Percentiles rank a stretch among this genome's conserved stretches.
These are phyloP conservation scores for Apotomis turbidana DNA, from an alignment of 2,888 invertebrate genomes.

Conservation along the genomic window DNA sequence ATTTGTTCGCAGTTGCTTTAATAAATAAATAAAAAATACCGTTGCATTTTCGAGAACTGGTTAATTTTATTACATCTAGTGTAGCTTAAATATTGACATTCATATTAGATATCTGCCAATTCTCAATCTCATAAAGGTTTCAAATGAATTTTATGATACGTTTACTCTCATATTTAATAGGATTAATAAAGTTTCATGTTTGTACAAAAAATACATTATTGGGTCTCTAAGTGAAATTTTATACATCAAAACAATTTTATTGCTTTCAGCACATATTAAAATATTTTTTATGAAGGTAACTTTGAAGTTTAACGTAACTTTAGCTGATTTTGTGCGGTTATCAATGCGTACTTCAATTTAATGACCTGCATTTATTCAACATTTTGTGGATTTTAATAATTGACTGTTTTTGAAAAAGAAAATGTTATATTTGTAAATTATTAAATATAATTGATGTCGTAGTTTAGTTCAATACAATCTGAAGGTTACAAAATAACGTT, in stretches of 20 bases:
- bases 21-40: too few relatives aligned
- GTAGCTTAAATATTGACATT: not conserved
- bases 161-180: not conserved
- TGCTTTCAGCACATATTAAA: not conserved
- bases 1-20: too few relatives aligned
- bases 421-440: too few relatives aligned
- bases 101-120: not conserved
- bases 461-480: too few relatives aligned
- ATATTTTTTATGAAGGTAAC: not conserved
- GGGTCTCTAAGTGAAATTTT: not conserved
- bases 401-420: not conserved
- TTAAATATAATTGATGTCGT: too few relatives aligned
- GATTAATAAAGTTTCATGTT: not conserved
- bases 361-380: not conserved
- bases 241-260: slow-evolving; percentile 8
- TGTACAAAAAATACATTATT: not conserved
- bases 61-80: not conserved
- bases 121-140: not conserved
- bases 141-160: not conserved
- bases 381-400: not conserved
- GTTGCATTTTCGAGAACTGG: too few relatives aligned
- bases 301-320: not conserved
- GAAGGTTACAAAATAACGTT: too few relatives aligned
- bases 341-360: not conserved
- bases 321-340: not conserved